phyloP scores from a whole-genome alignment of 2,113 vertebrate species.

The Brienomyrus brachyistius region DNA sequence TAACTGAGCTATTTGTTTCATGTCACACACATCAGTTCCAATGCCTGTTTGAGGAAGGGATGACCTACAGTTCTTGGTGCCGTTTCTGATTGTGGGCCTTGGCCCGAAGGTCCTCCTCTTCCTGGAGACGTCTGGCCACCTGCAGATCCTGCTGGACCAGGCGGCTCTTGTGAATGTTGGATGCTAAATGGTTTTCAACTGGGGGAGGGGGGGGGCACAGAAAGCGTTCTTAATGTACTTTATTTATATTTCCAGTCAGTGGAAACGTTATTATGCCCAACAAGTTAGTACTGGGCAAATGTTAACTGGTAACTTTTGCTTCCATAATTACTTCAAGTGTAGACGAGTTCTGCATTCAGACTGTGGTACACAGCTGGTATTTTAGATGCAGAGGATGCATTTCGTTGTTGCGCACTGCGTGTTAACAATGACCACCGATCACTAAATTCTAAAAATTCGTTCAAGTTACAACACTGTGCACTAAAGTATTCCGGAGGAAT shows the following conservation, averaged over 20 bases:
- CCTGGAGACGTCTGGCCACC: conserved; percentile 88
- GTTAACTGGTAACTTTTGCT: no score
- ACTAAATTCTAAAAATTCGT: no score
- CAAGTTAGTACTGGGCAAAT: background rate
- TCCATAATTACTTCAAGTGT: background rate
- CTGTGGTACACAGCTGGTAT: background rate
- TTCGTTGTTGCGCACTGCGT: no score
- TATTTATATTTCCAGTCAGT: background rate
- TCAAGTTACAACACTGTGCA: no score
- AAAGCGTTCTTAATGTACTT: background rate
- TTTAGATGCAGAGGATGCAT: background rate
- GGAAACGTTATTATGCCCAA: background rate
- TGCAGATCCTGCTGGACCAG: conserved; percentile 85
- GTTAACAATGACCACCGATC: no score
- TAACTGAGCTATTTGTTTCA: background rate
- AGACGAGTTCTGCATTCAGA: background rate
- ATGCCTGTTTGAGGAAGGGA: background rate
- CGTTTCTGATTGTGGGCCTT: conserved; percentile 69
- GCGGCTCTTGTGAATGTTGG: conserved; percentile 86
- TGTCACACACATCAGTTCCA: background rate
- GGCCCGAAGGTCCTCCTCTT: conserved; percentile 83
- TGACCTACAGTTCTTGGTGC: conserved; percentile 73
- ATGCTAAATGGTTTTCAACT: conserved; percentile 96
- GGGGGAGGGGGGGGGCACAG: background rate
- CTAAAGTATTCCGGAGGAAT: no score